A percentile compares a stretch with the other conserved stretches of the same genome.
Conservation (phyloP, 2,797 vertebrate species). For the Lateolabrax maculatus region DNA sequence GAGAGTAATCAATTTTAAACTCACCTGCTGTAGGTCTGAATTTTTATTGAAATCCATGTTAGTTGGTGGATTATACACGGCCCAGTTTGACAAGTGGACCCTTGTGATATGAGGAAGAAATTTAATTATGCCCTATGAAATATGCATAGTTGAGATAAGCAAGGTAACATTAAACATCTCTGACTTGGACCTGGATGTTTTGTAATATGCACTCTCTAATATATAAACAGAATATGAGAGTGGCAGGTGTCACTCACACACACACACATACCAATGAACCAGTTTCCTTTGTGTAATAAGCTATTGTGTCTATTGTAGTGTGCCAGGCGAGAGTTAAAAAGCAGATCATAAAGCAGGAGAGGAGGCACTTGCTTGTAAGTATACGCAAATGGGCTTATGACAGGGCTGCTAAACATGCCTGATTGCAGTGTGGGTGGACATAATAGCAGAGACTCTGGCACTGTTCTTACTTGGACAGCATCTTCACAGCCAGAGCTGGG, state of each 20-base stretch:
- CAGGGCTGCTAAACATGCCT: constrained; percentile 27
- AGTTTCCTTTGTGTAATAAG: constrained; percentile 24
- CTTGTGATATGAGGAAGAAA: neutral
- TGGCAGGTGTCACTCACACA: constrained; percentile 11
- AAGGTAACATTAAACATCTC: neutral
- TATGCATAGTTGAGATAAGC: neutral
- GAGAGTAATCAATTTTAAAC: neutral
- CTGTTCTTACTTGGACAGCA: neutral
- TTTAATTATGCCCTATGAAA: constrained; percentile 1
- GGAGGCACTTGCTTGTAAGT: constrained; percentile 33
- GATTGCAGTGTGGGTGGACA: constrained; percentile 36
- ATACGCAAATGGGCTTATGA: constrained; percentile 41
- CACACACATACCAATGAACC: neutral
- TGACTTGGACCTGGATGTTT: neutral
- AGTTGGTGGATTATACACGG: neutral
- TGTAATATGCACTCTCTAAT: neutral
- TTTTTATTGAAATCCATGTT: neutral
- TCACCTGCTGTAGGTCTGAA: neutral
- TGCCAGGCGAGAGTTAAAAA: constrained; percentile 19
- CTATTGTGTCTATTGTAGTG: constrained; percentile 27
- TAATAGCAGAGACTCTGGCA: constrained; percentile 3
- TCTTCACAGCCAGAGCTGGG: constrained; percentile 5
- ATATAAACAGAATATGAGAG: neutral
- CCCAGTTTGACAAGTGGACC: neutral
- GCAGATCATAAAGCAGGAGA: constrained; percentile 13